Evolutionary conservation across 2,888 invertebrate genomes (phyloP).

Genomic region (Pogonocherus hispidulus): DNA sequence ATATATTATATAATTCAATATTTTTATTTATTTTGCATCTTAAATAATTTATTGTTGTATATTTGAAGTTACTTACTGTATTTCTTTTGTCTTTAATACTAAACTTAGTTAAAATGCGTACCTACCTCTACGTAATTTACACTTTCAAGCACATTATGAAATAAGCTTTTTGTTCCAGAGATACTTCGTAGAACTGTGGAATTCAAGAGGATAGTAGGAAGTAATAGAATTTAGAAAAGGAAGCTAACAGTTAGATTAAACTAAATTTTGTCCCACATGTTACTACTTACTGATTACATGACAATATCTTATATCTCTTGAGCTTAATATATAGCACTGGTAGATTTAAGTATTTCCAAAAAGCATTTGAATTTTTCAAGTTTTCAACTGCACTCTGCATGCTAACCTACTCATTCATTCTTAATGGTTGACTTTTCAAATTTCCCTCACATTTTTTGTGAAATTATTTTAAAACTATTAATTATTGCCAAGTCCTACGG

Average conservation of each 20-base stretch:
- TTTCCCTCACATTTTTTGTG: conserved; percentile 37
- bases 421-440: conserved; percentile 46
- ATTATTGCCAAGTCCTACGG: conserved; percentile 60
- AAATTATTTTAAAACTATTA: conserved; percentile 21
- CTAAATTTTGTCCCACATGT: conserved; percentile 47
- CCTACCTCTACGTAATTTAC: no score
- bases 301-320: conserved; percentile 65
- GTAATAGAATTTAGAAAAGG: conserved; percentile 29
- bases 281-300: conserved; percentile 62
- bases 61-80: no score
- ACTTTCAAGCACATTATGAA: background rate
- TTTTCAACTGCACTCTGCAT: conserved; percentile 40
- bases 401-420: conserved; percentile 47
- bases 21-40: no score
- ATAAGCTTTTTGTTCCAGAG: conserved; percentile 55
- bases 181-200: conserved; percentile 57
- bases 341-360: conserved; percentile 49
- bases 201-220: conserved; percentile 30
- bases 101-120: no score
- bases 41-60: no score
- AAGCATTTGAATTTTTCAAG: conserved; percentile 34
- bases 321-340: conserved; percentile 56
- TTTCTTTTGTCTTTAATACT: no score
- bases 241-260: conserved; percentile 34
- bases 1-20: no score